Conservation (phyloP, 2,888 invertebrate species). For the Napeogenes sylphis region DNA sequence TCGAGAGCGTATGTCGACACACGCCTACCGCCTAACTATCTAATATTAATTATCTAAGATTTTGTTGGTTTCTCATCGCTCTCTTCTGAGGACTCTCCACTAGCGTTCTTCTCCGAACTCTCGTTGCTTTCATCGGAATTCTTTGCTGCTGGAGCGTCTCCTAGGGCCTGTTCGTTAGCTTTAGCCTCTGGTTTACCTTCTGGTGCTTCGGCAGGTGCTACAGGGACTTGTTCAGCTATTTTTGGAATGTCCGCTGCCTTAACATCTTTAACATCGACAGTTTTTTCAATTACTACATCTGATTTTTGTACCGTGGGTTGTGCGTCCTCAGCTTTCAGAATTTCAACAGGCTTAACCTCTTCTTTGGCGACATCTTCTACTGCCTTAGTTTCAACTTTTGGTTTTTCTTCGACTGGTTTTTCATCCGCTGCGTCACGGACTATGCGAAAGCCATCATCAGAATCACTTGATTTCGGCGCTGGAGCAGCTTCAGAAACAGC, state of each 20-base stretch:
- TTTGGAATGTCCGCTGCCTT: slow-evolving; percentile 32
- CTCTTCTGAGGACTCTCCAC: slow-evolving; percentile 51
- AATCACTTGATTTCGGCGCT: slow-evolving; percentile 26
- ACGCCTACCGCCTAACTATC: slow-evolving; percentile 62
- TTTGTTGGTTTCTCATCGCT: slow-evolving; percentile 45
- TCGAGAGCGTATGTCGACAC: slow-evolving; percentile 71
- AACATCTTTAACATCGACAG: slow-evolving; percentile 23
- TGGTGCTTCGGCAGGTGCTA: slow-evolving; percentile 23
- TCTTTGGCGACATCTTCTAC: slow-evolving; percentile 29
- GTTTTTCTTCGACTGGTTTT: slow-evolving; percentile 38
- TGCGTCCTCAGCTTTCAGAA: slow-evolving; percentile 33
- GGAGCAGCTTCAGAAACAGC: slow-evolving; percentile 23
- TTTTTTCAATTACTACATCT: slow-evolving; percentile 22
- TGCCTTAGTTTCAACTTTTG: slow-evolving; percentile 33
- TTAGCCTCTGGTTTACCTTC: slow-evolving; percentile 33
- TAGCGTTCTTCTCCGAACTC: slow-evolving; percentile 44
- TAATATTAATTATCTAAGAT: slow-evolving; percentile 53
- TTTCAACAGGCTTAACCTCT: slow-evolving; percentile 29
- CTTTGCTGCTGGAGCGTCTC: slow-evolving; percentile 39
- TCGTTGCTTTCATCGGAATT: slow-evolving; percentile 36
- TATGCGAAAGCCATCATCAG: slow-evolving; percentile 52
- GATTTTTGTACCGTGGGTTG: slow-evolving; percentile 33
- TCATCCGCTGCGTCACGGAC: slow-evolving; percentile 62
- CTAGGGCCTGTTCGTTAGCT: slow-evolving; percentile 39
- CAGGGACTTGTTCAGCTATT: slow-evolving; percentile 29